Evolutionary conservation across 92 coral and sea anemone genomes (phyloP).

Genomic region (Anthopleura xanthogrammica): DNA sequence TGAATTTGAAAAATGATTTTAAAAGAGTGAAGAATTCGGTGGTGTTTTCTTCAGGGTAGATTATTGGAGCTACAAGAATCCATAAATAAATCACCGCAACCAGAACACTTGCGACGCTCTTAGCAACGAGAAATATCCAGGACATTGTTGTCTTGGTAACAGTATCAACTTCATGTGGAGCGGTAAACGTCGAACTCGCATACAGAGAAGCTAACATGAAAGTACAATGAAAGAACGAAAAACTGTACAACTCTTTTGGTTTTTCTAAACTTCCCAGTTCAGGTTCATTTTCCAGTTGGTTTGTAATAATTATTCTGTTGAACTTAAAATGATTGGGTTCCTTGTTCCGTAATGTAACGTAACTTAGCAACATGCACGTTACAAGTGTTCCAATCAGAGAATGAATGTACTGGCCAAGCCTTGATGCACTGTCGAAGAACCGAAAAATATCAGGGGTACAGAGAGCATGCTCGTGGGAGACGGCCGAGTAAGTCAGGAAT

Average conservation of each 20-base stretch:
- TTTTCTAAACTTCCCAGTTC: background rate
- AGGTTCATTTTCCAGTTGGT: conserved; percentile 20
- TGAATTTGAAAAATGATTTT: conserved; percentile 60
- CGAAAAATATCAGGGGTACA: conserved; percentile 47
- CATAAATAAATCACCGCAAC: conserved; percentile 58
- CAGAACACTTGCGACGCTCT: conserved; percentile 54
- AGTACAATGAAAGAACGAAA: conserved; percentile 45
- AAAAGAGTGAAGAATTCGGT: conserved; percentile 52
- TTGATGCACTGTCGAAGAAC: conserved; percentile 20
- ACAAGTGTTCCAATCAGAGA: conserved; percentile 37
- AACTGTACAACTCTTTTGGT: conserved; percentile 30
- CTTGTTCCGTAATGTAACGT: conserved; percentile 58
- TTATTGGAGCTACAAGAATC: conserved; percentile 65
- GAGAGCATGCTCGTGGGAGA: conserved; percentile 49
- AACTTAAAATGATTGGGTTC: conserved; percentile 39
- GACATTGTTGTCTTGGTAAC: conserved; percentile 34
- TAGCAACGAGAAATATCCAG: conserved; percentile 60
- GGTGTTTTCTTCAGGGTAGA: conserved; percentile 58
- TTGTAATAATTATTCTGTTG: conserved; percentile 35
- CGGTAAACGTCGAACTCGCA: conserved; percentile 30
- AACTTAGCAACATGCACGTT: conserved; percentile 53
- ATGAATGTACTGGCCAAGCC: conserved; percentile 43
- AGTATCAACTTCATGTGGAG: conserved; percentile 34
- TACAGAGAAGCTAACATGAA: conserved; percentile 46
- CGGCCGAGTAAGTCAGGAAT: conserved; percentile 57